These are phyloP conservation scores for Falco punctatus DNA, from an alignment of 2,113 vertebrate genomes.

Conservation along the genomic window DNA sequence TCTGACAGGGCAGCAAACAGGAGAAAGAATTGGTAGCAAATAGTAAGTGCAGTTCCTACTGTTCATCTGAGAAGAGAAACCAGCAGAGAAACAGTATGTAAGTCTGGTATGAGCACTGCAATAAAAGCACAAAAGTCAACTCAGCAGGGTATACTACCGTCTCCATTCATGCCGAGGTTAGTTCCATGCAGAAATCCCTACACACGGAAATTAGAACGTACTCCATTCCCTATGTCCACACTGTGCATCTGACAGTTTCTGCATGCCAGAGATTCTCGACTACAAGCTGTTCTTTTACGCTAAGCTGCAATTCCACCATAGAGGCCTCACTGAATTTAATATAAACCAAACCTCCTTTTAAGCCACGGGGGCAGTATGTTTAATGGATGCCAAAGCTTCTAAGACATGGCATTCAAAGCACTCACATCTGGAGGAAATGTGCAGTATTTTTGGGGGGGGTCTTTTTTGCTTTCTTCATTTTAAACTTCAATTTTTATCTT, in stretches of 20 bases:
- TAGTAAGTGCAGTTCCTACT: background rate
- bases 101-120: background rate
- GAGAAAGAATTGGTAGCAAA: constrained; percentile 22
- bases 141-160: background rate
- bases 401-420: background rate
- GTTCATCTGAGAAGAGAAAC: constrained; percentile 16
- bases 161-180: background rate
- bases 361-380: background rate
- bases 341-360: background rate
- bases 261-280: background rate
- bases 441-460: no score
- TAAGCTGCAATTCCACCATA: background rate
- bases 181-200: background rate
- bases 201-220: background rate
- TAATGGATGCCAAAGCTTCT: background rate
- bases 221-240: background rate
- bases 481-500: background rate
- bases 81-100: constrained; percentile 1
- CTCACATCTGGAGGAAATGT: background rate
- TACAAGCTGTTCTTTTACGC: background rate
- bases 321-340: background rate
- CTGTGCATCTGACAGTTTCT: background rate
- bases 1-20: constrained; percentile 31
- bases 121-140: background rate
- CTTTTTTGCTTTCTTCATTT: background rate